Evolutionary conservation across 2,797 vertebrate genomes (phyloP).

Genomic region (Oryzias sinensis): DNA sequence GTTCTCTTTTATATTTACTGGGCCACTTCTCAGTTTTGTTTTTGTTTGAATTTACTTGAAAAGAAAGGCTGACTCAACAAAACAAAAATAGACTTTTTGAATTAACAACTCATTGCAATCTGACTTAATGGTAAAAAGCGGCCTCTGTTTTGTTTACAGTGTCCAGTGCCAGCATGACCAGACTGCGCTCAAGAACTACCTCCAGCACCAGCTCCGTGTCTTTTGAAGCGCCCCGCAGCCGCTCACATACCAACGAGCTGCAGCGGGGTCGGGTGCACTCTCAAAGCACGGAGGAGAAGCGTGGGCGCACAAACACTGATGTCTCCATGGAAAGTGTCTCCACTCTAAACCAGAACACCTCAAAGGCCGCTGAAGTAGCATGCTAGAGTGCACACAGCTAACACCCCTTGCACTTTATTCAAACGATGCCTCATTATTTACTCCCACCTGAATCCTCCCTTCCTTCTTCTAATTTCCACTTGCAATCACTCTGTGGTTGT

Average conservation of each 20-base stretch:
- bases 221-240: conserved; percentile 78
- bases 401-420: conserved; percentile 19
- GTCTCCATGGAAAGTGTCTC: conserved; percentile 65
- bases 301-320: conserved; percentile 81
- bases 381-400: conserved; percentile 71
- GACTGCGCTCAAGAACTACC: conserved; percentile 86
- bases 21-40: background rate
- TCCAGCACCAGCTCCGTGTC: conserved; percentile 86
- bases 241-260: conserved; percentile 76
- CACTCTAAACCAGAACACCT: conserved; percentile 40
- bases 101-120: background rate
- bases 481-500: background rate
- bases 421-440: conserved; percentile 39
- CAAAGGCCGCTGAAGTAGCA: conserved; percentile 83
- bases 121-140: background rate
- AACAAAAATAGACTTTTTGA: background rate
- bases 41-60: background rate
- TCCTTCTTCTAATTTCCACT: background rate
- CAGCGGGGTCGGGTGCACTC: conserved; percentile 62
- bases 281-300: conserved; percentile 70
- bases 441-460: background rate
- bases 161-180: conserved; percentile 83
- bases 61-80: background rate
- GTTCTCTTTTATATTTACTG: background rate
- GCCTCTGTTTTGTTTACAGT: conserved; percentile 43